These are phyloP conservation scores for Xenus cinereus DNA, from an alignment of 2,113 vertebrate genomes.

Conservation along the genomic window DNA sequence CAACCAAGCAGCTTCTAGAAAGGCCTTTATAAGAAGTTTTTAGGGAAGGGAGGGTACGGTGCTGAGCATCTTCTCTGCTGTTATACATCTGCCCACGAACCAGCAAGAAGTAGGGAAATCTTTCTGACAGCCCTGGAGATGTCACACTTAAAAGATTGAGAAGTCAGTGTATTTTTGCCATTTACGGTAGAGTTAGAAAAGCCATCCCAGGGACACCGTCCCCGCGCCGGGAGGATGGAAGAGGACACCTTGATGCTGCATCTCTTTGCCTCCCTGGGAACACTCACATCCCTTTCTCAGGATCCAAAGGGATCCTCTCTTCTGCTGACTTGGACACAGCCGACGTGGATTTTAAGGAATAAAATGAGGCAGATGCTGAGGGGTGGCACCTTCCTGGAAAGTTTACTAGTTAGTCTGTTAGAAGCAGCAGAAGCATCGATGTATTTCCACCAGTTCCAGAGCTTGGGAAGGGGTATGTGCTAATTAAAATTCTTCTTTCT, in stretches of 20 bases:
- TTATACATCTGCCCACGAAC: accelerated
- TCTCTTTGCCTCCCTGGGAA: not conserved
- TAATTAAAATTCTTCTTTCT: not conserved
- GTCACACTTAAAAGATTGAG: not conserved
- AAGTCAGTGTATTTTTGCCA: not conserved
- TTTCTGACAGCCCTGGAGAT: not conserved
- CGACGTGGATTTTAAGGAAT: not conserved
- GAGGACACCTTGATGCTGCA: not conserved
- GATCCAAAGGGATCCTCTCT: not conserved
- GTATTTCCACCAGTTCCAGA: not conserved
- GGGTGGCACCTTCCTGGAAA: not conserved
- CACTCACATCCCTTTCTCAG: not conserved
- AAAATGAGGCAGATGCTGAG: not conserved
- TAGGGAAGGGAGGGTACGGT: not conserved
- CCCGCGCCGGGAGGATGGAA: not conserved
- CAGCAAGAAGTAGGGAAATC: accelerated
- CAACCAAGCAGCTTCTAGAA: not conserved
- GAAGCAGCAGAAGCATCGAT: not conserved
- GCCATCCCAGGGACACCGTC: not conserved
- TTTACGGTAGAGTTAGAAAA: not conserved
- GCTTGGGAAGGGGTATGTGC: not conserved
- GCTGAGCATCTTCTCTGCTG: not conserved
- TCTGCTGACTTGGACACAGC: not conserved
- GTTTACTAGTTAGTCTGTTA: not conserved
- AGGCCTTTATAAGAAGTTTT: not conserved